phyloP scores from a whole-genome alignment of 2,888 invertebrate species.

The Baronia brevicornis region DNA sequence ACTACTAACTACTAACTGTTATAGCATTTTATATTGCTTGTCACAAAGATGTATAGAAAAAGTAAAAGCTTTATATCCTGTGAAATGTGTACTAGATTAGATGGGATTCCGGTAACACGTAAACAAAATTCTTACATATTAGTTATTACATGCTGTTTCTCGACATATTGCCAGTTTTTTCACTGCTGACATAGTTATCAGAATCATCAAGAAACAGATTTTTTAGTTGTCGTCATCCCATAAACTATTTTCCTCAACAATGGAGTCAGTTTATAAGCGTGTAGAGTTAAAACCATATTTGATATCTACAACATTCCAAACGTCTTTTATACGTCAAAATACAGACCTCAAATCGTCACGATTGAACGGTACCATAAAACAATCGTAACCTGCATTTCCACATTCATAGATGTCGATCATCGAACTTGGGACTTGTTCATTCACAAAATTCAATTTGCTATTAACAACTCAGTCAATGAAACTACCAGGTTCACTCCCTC shows the following conservation, averaged over 20 bases:
- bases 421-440: conserved; percentile 21
- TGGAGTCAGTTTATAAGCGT: conserved; percentile 17
- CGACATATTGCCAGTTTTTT: conserved; percentile 17
- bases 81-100: too few relatives aligned
- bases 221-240: conserved; percentile 18
- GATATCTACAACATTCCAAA: conserved; percentile 16
- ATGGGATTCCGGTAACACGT: conserved; percentile 13
- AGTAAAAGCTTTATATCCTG: too few relatives aligned
- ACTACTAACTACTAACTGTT: too few relatives aligned
- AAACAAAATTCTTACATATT: conserved; percentile 16
- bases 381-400: conserved; percentile 18
- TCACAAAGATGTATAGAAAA: too few relatives aligned
- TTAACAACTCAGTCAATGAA: conserved; percentile 23
- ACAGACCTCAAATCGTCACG: conserved; percentile 17
- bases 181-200: conserved; percentile 10
- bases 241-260: conserved; percentile 9
- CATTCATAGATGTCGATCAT: conserved; percentile 20
- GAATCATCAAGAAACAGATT: conserved; percentile 14
- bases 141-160: conserved; percentile 20
- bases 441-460: conserved; percentile 20
- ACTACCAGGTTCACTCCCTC: conserved; percentile 19
- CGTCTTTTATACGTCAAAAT: conserved; percentile 16
- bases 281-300: conserved; percentile 8
- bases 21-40: too few relatives aligned
- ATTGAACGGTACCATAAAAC: conserved; percentile 21